Evolutionary conservation across 2,113 vertebrate genomes (phyloP).

Genomic region (Notarius quadriscutis): DNA sequence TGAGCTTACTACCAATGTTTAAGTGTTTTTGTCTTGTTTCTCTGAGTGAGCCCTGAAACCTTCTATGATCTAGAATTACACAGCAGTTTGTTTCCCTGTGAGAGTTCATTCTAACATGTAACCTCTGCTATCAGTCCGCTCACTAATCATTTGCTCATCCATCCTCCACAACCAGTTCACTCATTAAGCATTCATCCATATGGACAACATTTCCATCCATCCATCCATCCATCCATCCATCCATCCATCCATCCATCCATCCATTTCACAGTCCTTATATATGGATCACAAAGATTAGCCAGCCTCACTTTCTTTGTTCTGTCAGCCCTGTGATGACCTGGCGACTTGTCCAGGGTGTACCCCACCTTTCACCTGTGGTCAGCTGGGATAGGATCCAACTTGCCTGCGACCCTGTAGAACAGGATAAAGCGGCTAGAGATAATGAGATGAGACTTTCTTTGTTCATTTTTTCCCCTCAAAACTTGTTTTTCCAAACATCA

Average conservation of each 20-base stretch:
- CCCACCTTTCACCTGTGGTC: too few species aligned
- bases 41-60: background rate
- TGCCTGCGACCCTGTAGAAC: too few species aligned
- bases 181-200: background rate
- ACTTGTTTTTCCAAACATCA: too few species aligned
- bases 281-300: background rate
- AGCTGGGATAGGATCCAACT: too few species aligned
- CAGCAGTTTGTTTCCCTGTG: background rate
- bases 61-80: background rate
- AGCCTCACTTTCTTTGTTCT: background rate
- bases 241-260: background rate
- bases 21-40: background rate
- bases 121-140: background rate
- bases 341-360: too few species aligned
- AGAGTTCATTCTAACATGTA: background rate
- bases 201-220: background rate
- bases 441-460: too few species aligned
- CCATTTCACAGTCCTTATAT: background rate
- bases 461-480: too few species aligned
- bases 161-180: background rate
- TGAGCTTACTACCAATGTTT: background rate
- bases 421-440: too few species aligned
- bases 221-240: background rate
- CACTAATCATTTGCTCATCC: background rate
- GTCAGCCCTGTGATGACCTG: too few species aligned